Percentiles rank a stretch among this genome's conserved stretches.
Conservation (phyloP, 1,140 invertebrate species). For the Cotesia chilonis region DNA sequence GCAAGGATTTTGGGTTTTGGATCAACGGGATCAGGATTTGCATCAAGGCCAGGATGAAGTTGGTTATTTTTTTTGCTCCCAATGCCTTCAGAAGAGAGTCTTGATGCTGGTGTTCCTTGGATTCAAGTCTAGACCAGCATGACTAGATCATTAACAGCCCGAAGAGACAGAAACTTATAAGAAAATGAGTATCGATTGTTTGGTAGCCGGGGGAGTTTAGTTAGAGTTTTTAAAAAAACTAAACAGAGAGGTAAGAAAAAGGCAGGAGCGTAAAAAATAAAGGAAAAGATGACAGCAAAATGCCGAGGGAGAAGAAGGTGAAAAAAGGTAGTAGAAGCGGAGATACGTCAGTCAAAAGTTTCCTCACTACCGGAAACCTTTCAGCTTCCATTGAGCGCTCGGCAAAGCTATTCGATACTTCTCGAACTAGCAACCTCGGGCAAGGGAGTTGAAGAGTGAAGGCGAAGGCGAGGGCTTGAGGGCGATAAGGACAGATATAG, state of each 20-base stretch:
- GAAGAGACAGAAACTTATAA: no score
- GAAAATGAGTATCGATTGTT: slow-evolving; percentile 1
- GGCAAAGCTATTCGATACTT: slow-evolving; percentile 50
- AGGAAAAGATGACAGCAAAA: slow-evolving; percentile 8
- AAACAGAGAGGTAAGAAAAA: no score
- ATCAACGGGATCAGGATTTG: no score
- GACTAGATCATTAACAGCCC: no score
- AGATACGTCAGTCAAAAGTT: slow-evolving; percentile 49
- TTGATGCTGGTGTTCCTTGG: no score
- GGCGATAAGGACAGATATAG: background rate
- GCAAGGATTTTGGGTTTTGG: no score
- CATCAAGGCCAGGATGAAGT: no score
- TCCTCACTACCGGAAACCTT: slow-evolving; percentile 43
- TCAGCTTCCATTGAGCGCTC: slow-evolving; percentile 42
- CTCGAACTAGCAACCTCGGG: slow-evolving; percentile 41
- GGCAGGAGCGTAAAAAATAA: slow-evolving; percentile 19
- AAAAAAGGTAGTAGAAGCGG: slow-evolving; percentile 17
- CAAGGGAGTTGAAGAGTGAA: slow-evolving; percentile 13
- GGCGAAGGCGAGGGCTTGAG: background rate
- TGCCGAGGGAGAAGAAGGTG: slow-evolving; percentile 19
- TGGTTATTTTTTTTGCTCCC: no score
- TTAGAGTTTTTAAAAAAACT: slow-evolving; percentile 3
- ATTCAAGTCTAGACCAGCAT: no score
- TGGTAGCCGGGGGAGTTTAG: background rate
- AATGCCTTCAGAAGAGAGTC: no score